Evolutionary conservation across 2,888 invertebrate genomes (phyloP).

Genomic region (Catocala sponsa): DNA sequence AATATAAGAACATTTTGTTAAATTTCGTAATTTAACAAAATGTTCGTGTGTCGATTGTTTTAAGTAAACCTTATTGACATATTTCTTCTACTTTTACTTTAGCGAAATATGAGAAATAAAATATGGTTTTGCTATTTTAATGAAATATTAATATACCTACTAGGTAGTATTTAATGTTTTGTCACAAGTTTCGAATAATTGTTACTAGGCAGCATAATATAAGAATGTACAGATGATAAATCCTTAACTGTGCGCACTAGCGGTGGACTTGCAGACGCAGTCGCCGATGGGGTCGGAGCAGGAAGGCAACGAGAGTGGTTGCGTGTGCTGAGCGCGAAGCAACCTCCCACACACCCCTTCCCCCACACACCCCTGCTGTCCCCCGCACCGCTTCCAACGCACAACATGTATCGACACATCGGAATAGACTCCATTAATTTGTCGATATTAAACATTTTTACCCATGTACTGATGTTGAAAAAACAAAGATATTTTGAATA

Average conservation of each 20-base stretch:
- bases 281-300: constrained; percentile 93
- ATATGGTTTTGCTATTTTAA: too few species aligned
- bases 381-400: constrained; percentile 56
- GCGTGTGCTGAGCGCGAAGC: constrained; percentile 91
- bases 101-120: too few species aligned
- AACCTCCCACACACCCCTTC: constrained; percentile 15
- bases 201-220: background rate
- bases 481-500: constrained; percentile 28
- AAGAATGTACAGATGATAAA: background rate
- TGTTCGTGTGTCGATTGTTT: too few species aligned
- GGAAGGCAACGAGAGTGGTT: constrained; percentile 94
- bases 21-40: too few species aligned
- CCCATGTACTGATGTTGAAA: constrained; percentile 37
- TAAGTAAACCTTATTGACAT: too few species aligned
- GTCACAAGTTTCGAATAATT: background rate
- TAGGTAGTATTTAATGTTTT: too few species aligned
- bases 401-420: constrained; percentile 47
- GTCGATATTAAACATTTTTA: constrained; percentile 45
- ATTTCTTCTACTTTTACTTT: too few species aligned
- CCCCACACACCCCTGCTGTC: constrained; percentile 39
- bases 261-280: constrained; percentile 95
- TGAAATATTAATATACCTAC: too few species aligned
- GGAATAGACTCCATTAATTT: constrained; percentile 35
- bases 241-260: constrained; percentile 84
- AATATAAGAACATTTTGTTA: too few species aligned